phyloP scores from a whole-genome alignment of 2,888 invertebrate genomes.

The Apodemia duryi region DNA sequence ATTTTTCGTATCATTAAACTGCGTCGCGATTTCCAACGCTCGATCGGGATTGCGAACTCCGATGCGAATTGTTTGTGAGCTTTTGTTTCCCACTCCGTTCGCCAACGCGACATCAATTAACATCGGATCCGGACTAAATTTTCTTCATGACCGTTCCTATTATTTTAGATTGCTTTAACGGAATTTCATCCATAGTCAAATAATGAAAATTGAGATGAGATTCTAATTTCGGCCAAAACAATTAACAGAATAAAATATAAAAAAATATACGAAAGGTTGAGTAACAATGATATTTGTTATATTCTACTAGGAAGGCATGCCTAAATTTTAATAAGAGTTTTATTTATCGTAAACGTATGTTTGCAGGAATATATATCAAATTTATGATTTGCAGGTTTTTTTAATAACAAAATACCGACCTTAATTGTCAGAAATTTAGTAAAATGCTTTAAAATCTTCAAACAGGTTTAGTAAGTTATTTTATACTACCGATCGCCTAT shows the following conservation, averaged over 20 bases:
- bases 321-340: neutral
- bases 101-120: slow-evolving; percentile 77
- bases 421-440: too few species aligned
- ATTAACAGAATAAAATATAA: slow-evolving; percentile 2
- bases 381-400: too few species aligned
- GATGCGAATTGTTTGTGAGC: slow-evolving; percentile 78
- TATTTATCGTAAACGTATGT: neutral
- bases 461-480: too few species aligned
- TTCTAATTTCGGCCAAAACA: slow-evolving; percentile 8
- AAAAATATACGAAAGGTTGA: neutral
- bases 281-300: neutral
- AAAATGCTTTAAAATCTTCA: too few species aligned
- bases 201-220: slow-evolving; percentile 15
- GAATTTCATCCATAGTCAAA: slow-evolving; percentile 44
- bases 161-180: slow-evolving; percentile 60
- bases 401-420: too few species aligned
- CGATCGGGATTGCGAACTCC: slow-evolving; percentile 75
- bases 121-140: slow-evolving; percentile 68
- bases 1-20: slow-evolving; percentile 80
- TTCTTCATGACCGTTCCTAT: slow-evolving; percentile 61
- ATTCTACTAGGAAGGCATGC: neutral
- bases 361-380: neutral
- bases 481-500: too few species aligned
- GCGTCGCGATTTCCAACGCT: slow-evolving; percentile 76
- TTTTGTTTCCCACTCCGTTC: slow-evolving; percentile 63